A percentile compares a stretch with the other conserved stretches of the same genome.
Conservation (phyloP, 23 tunicate species). For the Trididemnum clinides region DNA sequence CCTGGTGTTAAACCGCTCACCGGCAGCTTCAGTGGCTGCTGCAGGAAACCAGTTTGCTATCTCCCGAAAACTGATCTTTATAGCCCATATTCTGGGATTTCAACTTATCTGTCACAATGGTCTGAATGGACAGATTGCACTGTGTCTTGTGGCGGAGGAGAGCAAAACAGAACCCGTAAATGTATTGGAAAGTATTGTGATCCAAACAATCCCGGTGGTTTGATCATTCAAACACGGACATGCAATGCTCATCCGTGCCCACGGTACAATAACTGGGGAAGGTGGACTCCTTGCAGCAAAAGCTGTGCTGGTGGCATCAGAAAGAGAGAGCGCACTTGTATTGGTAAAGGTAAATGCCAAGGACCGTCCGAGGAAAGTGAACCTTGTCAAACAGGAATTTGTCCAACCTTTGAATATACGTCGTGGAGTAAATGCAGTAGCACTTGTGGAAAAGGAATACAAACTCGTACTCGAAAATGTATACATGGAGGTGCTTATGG, state of each 20-base stretch:
- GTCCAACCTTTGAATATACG: constrained; percentile 15
- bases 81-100: constrained; percentile 43
- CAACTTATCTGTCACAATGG: constrained; percentile 45
- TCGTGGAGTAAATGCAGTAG: constrained; percentile 9
- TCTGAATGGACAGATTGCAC: constrained; percentile 34
- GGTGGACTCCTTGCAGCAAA: not conserved
- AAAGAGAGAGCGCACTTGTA: not conserved
- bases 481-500: constrained; percentile 39
- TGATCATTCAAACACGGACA: constrained; percentile 15
- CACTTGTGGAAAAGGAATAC: constrained; percentile 25
- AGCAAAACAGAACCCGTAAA: constrained; percentile 23
- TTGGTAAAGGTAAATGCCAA: constrained; percentile 30
- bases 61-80: constrained; percentile 33
- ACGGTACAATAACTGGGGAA: constrained; percentile 10
- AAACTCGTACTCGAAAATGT: constrained; percentile 1
- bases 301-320: not conserved
- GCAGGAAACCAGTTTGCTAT: constrained; percentile 76
- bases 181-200: constrained; percentile 16
- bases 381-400: constrained; percentile 7
- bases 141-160: constrained; percentile 34
- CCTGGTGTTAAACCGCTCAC: constrained; percentile 54
- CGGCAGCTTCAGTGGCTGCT: constrained; percentile 82
- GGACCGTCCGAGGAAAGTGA: constrained; percentile 11
- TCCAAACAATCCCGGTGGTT: constrained; percentile 13
- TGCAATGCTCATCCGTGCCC: constrained; percentile 56